Evolutionary conservation across 1,140 invertebrate genomes (phyloP).

Genomic region (Macrocentrus cingulum): DNA sequence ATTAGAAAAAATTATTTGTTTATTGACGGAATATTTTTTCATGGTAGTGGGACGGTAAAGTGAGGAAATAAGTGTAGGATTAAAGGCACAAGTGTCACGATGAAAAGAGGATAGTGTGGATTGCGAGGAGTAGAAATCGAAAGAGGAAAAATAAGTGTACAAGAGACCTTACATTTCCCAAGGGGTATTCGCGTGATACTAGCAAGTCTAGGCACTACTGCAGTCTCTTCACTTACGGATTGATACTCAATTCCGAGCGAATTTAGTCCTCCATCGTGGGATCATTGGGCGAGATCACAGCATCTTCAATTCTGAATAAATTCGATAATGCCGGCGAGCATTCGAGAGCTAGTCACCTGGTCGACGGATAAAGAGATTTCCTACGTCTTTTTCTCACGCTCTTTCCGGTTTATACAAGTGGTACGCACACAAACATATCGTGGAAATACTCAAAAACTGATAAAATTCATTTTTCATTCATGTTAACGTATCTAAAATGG

Average conservation of each 20-base stretch:
- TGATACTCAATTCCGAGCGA: slow-evolving; percentile 53
- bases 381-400: slow-evolving; percentile 10
- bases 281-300: slow-evolving; percentile 41
- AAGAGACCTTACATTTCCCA: slow-evolving; percentile 46
- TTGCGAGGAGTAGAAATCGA: slow-evolving; percentile 29
- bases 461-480: too few species aligned
- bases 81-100: too few species aligned
- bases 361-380: slow-evolving; percentile 19
- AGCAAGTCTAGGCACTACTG: slow-evolving; percentile 6
- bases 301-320: slow-evolving; percentile 41
- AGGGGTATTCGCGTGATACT: slow-evolving; percentile 40
- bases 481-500: too few species aligned
- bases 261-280: slow-evolving; percentile 44
- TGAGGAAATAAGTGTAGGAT: too few species aligned
- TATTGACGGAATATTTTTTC: too few species aligned
- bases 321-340: slow-evolving; percentile 39
- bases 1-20: too few species aligned
- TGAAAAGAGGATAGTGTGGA: slow-evolving; percentile 15
- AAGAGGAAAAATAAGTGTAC: slow-evolving; percentile 28
- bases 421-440: too few species aligned
- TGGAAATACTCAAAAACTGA: too few species aligned
- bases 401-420: slow-evolving; percentile 9
- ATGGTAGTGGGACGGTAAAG: too few species aligned
- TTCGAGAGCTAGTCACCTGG: slow-evolving; percentile 32
- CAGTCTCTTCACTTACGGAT: slow-evolving; percentile 49